Evolutionary conservation across 2,797 vertebrate genomes (phyloP), one percentile per base, ranked within the genome.

Genomic region (Acipenser ruthenus): DNA sequence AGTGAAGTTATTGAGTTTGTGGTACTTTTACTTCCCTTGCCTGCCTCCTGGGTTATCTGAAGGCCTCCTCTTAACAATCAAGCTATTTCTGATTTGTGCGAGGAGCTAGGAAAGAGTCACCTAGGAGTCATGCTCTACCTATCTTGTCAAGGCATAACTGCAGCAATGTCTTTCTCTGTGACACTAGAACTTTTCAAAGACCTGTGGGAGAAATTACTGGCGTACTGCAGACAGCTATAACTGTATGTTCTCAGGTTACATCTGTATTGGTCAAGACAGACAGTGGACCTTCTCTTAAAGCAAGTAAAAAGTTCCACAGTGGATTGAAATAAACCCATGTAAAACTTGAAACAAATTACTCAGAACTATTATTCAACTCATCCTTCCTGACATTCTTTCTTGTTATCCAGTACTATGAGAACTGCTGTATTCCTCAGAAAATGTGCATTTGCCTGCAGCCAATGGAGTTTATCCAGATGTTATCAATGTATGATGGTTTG

Each of bases 81-180:
- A 23, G 59, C 59, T 60, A 23, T 60, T 60, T 60, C 6, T 60
- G 59, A 60, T 60, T 60, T 60, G 12, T 60, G 59, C 18, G 8
- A 12, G 59, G 13, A n/a, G 59, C 8, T 60, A 62, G 60, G 18
- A 10, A 23, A 18, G 60, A 62, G 60, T 62, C 60, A 62, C 60
- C 60, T 1, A 62, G 18, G 60, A 62, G 8, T 62, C 47, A 60
- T 15, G 18, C 8, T 23, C 9, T 60, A 60, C 8, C 10, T 10
- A 18, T 62, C 18, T 62, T 62, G 9, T 62, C 18, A 62, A 48
- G 18, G 55, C 15, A 62, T 23, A 10, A 18, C 8, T 37, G 15
- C n/a, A 9, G 53, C 53, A 55, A 3, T 55, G n/a, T 55, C 53
- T 55, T 55, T 55, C 53, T 0, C 12, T 58, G 55, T 15, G 60